Conservation (phyloP, 2,797 vertebrate species). For the Heteromormyrus szaboi region DNA sequence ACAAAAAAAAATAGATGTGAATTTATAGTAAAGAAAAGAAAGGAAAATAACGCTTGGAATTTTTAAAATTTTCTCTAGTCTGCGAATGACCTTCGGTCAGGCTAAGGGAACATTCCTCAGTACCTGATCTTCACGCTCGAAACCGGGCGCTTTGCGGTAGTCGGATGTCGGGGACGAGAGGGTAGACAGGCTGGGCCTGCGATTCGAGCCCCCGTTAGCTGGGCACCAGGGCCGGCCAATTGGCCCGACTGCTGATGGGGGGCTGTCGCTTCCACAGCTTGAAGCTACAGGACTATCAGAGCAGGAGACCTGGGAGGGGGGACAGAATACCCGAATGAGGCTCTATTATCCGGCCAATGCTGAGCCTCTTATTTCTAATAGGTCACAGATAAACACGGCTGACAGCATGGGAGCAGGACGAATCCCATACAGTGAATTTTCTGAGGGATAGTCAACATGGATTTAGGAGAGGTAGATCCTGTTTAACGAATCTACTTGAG, state of each 20-base stretch:
- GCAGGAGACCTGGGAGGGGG: slow-evolving; percentile 73
- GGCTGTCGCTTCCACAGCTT: slow-evolving; percentile 77
- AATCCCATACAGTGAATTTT: background rate
- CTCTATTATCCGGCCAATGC: slow-evolving; percentile 13
- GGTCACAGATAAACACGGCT: background rate
- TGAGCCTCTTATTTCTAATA: background rate
- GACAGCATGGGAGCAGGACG: background rate
- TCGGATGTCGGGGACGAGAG: slow-evolving; percentile 71
- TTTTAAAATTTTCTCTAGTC: background rate
- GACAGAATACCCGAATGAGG: slow-evolving; percentile 53
- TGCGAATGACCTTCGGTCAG: background rate
- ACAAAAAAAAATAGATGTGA: background rate
- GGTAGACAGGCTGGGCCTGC: slow-evolving; percentile 69
- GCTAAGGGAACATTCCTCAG: slow-evolving; percentile 49
- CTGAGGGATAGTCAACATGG: too few species aligned
- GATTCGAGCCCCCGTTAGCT: slow-evolving; percentile 74
- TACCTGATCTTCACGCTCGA: slow-evolving; percentile 84
- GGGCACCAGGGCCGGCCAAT: slow-evolving; percentile 72
- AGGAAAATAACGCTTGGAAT: background rate
- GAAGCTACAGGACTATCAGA: slow-evolving; percentile 75
- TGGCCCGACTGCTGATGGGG: slow-evolving; percentile 75
- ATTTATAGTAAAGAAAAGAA: background rate
- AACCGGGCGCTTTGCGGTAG: slow-evolving; percentile 81
- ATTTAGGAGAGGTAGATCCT: too few species aligned
- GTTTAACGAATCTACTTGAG: too few species aligned